Conservation (phyloP, 2,888 invertebrate species). For the Protophormia terraenovae region DNA sequence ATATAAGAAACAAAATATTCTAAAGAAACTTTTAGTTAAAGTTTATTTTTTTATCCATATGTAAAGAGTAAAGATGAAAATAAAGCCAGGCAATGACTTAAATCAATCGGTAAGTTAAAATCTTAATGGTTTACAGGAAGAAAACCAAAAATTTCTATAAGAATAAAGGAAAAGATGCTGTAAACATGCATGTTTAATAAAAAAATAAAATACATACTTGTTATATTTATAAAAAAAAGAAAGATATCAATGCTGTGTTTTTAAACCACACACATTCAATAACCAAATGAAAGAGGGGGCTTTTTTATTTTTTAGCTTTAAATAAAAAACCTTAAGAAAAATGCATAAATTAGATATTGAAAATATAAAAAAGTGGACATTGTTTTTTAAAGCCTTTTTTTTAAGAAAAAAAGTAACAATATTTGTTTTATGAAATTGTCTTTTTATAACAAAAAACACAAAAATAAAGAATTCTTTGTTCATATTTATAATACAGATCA, state of each 20-base stretch:
- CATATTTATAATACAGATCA: constrained; percentile 42
- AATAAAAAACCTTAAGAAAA: not conserved
- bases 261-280: constrained; percentile 42
- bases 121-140: constrained; percentile 69
- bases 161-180: not conserved
- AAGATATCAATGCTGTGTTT: constrained; percentile 19
- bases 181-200: constrained; percentile 7
- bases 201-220: not conserved
- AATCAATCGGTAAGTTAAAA: constrained; percentile 69
- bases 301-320: too few relatives aligned
- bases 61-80: not conserved
- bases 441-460: constrained; percentile 24
- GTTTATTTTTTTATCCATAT: not conserved
- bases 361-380: constrained; percentile 21
- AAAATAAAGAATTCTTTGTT: not conserved
- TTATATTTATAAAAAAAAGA: not conserved
- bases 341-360: constrained; percentile 58
- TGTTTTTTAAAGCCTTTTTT: too few relatives aligned
- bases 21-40: constrained; percentile 29
- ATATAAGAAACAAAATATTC: constrained; percentile 22
- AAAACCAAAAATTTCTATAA: constrained; percentile 20
- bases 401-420: not conserved
- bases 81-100: constrained; percentile 57
- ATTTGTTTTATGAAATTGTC: constrained; percentile 43
- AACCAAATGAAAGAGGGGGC: not conserved